Percentiles rank a stretch among this genome's conserved stretches.
These are phyloP conservation scores for Pagrus major DNA, from an alignment of 2,113 vertebrate genomes.

Conservation along the genomic window DNA sequence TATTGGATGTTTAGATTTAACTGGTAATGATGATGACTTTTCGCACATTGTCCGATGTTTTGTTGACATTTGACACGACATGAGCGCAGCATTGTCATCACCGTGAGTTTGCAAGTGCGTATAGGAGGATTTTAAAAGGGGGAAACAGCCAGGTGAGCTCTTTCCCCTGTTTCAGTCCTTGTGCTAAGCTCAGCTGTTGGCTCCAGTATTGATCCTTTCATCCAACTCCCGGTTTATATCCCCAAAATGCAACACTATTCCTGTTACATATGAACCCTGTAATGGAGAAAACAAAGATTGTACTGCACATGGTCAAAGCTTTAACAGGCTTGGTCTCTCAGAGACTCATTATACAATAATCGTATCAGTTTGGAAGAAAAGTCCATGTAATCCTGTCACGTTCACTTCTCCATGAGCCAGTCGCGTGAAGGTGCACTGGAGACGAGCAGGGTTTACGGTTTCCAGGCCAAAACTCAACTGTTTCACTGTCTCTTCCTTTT, in stretches of 20 bases:
- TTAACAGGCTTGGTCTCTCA: slow-evolving; percentile 37
- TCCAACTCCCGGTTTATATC: neutral
- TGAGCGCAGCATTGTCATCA: neutral
- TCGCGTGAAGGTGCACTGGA: slow-evolving; percentile 22
- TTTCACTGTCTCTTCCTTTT: slow-evolving; percentile 45
- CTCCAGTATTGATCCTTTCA: neutral
- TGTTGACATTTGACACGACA: neutral
- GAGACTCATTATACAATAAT: slow-evolving; percentile 51
- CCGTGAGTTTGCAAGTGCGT: neutral
- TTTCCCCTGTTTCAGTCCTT: neutral
- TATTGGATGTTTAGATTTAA: neutral
- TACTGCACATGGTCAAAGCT: slow-evolving; percentile 11
- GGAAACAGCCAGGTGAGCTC: neutral
- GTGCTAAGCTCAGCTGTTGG: neutral
- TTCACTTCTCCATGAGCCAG: slow-evolving; percentile 39
- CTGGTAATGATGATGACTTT: neutral
- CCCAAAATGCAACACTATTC: neutral
- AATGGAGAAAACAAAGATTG: slow-evolving; percentile 40
- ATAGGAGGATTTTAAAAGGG: neutral
- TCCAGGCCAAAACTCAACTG: slow-evolving; percentile 38
- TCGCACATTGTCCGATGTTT: neutral
- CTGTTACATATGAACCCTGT: slow-evolving; percentile 19
- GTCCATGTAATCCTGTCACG: slow-evolving; percentile 53
- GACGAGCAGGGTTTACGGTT: neutral
- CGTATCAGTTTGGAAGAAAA: slow-evolving; percentile 46